Percentiles rank a stretch among this genome's conserved stretches.
Conservation (phyloP, 2,888 invertebrate genomes). For the Melanostoma scalare region DNA sequence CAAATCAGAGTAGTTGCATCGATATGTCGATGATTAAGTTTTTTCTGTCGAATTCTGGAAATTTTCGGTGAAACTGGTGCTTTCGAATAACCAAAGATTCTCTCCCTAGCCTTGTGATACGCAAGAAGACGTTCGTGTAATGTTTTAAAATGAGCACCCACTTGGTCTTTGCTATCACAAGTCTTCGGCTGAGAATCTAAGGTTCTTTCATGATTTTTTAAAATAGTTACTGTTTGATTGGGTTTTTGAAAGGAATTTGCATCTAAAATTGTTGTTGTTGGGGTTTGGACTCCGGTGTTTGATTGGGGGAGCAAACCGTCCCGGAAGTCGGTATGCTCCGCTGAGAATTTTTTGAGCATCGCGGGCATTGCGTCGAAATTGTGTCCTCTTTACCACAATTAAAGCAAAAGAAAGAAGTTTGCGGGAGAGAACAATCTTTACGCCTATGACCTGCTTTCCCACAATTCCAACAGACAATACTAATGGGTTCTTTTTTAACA, state of each 20-base stretch:
- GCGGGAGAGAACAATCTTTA: background rate
- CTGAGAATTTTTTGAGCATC: background rate
- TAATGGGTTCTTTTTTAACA: background rate
- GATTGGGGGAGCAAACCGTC: slow-evolving; percentile 1
- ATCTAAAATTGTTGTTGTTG: slow-evolving; percentile 1
- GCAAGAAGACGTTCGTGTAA: slow-evolving; percentile 21
- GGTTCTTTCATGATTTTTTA: slow-evolving; percentile 4
- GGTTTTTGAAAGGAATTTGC: background rate
- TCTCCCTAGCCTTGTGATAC: background rate
- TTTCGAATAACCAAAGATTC: background rate
- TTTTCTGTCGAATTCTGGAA: background rate
- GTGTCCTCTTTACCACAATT: slow-evolving; percentile 13
- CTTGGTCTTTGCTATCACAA: background rate
- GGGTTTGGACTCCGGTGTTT: slow-evolving; percentile 3
- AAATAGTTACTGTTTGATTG: background rate
- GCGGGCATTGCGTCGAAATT: background rate
- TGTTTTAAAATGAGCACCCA: background rate
- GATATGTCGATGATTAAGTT: background rate
- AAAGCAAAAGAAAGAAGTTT: slow-evolving; percentile 2
- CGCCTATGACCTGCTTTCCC: background rate
- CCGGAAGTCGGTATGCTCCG: slow-evolving; percentile 7
- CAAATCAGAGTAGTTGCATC: slow-evolving; percentile 10
- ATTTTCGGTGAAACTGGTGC: slow-evolving; percentile 2
- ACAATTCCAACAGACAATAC: slow-evolving; percentile 10
- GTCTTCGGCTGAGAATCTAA: background rate